A percentile compares a stretch with the other conserved stretches of the same genome.
phyloP scores from a whole-genome alignment of 2,888 invertebrate species.

The Sinhomidia bicolor region DNA sequence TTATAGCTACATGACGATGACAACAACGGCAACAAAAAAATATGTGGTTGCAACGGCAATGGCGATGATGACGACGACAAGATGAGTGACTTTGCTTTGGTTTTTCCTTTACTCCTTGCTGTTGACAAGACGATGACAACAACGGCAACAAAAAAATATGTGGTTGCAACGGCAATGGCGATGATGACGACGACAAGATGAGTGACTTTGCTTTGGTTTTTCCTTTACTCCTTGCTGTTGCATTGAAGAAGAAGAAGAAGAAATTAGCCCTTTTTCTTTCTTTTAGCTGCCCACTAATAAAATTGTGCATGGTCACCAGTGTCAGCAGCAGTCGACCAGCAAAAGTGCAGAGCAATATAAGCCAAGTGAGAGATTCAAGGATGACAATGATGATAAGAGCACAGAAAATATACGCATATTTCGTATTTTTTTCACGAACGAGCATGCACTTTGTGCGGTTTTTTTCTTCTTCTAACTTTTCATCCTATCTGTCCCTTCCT shows the following conservation, averaged over 20 bases:
- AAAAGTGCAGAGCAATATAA: neutral
- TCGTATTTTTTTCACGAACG: neutral
- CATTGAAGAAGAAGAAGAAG: neutral
- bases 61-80: neutral
- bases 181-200: neutral
- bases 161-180: neutral
- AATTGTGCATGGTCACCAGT: constrained; percentile 52
- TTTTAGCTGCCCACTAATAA: constrained; percentile 41
- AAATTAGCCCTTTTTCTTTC: neutral
- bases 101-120: neutral
- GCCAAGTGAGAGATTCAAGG: constrained; percentile 10
- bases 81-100: neutral
- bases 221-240: neutral
- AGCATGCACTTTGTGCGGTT: constrained; percentile 31
- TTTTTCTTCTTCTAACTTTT: too few relatives aligned
- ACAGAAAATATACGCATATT: too few relatives aligned
- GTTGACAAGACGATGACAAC: too few relatives aligned
- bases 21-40: neutral
- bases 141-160: neutral
- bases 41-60: neutral
- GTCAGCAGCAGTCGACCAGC: neutral
- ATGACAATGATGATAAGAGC: constrained; percentile 18
- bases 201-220: neutral
- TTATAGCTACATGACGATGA: too few relatives aligned
- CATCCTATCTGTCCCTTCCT: neutral